Conservation (phyloP, 2,888 invertebrate species). For the Rhagonycha lutea region DNA sequence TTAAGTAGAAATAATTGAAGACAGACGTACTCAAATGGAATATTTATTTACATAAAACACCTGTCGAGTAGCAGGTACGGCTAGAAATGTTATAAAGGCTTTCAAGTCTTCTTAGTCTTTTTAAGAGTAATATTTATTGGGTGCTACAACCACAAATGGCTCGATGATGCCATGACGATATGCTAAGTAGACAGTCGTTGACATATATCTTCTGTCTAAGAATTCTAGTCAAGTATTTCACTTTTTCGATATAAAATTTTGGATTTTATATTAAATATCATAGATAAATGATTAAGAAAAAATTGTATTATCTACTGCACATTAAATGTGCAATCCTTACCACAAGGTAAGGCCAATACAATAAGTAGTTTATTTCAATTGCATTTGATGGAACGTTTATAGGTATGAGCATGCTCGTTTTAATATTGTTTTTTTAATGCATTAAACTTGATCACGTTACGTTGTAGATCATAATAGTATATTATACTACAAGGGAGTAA, state of each 20-base stretch:
- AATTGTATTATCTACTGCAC: too few species aligned
- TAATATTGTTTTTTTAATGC: too few species aligned
- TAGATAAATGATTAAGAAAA: neutral
- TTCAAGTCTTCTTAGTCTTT: neutral
- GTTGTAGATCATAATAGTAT: neutral
- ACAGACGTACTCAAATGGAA: neutral
- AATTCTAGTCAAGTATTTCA: neutral
- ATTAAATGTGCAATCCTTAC: too few species aligned
- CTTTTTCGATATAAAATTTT: neutral
- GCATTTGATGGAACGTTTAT: neutral
- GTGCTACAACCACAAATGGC: slow-evolving; percentile 16
- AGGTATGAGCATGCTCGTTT: too few species aligned
- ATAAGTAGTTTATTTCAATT: slow-evolving; percentile 6
- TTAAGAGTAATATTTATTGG: slow-evolving; percentile 19
- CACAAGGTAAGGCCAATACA: neutral
- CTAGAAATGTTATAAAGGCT: neutral
- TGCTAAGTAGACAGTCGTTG: slow-evolving; percentile 17
- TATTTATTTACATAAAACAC: neutral
- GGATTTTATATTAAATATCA: neutral
- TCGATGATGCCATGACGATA: slow-evolving; percentile 21
- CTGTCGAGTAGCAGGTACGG: neutral
- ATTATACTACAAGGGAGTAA: too few species aligned
- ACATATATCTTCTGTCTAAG: slow-evolving; percentile 19
- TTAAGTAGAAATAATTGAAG: neutral
- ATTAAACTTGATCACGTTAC: neutral